phyloP scores from a whole-genome alignment of 2,888 invertebrate genomes.

The Dyspetes luteomarginatus region DNA sequence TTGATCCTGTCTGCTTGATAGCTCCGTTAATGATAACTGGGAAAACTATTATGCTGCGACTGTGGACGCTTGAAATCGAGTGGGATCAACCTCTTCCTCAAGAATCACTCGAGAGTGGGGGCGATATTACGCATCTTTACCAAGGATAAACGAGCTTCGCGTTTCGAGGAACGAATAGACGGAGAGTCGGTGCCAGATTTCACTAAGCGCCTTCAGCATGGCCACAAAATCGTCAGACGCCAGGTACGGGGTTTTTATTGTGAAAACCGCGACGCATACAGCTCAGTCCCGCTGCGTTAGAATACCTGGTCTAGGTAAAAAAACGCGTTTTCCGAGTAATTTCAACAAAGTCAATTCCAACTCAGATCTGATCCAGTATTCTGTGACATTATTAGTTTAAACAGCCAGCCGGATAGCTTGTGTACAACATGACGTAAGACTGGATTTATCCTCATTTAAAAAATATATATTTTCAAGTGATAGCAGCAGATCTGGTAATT shows the following conservation, averaged over 20 bases:
- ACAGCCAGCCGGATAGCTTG: background rate
- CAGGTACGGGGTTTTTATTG: too few relatives aligned
- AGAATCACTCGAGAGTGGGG: background rate
- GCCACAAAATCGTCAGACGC: too few relatives aligned
- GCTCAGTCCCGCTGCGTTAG: too few relatives aligned
- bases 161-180: constrained; percentile 24
- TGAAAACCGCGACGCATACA: too few relatives aligned
- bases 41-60: constrained; percentile 40
- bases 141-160: background rate
- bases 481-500: background rate
- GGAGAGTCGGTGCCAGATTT: too few relatives aligned
- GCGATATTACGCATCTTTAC: constrained; percentile 12
- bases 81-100: constrained; percentile 34
- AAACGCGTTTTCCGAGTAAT: too few relatives aligned
- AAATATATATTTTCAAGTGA: background rate
- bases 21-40: constrained; percentile 41
- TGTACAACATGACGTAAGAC: background rate
- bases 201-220: too few relatives aligned
- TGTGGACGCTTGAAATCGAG: constrained; percentile 24
- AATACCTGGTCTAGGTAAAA: too few relatives aligned
- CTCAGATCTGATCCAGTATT: too few relatives aligned
- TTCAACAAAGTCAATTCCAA: too few relatives aligned
- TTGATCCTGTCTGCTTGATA: constrained; percentile 47
- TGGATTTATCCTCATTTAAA: background rate
- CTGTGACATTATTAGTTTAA: too few relatives aligned